Evolutionary conservation across 2,797 vertebrate species (phyloP).

Genomic region (Syncerus caffer): DNA sequence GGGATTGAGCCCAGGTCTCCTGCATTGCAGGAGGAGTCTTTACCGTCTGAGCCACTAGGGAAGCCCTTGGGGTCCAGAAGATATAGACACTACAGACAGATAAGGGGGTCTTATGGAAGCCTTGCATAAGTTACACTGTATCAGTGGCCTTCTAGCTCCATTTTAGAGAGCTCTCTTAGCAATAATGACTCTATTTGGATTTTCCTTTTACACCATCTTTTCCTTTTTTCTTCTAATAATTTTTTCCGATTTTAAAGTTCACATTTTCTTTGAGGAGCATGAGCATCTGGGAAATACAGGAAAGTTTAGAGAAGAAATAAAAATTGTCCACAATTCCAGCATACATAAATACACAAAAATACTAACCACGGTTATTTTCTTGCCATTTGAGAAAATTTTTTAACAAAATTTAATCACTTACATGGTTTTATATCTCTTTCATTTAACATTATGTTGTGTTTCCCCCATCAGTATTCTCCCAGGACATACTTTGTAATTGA

Average conservation of each 20-base stretch:
- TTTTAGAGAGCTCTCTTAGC: background rate
- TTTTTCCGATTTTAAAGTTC: background rate
- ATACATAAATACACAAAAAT: background rate
- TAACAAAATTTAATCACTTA: background rate
- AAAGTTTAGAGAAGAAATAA: background rate
- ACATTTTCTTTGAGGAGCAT: background rate
- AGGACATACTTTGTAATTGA: background rate
- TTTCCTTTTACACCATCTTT: background rate
- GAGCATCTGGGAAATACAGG: background rate
- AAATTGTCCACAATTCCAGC: background rate
- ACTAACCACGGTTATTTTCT: background rate
- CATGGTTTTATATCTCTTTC: background rate
- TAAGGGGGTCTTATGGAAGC: background rate
- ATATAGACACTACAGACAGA: background rate
- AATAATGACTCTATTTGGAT: background rate
- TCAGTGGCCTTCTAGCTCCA: background rate
- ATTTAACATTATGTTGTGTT: background rate
- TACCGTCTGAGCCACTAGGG: fast-evolving
- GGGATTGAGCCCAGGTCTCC: background rate
- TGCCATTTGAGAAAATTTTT: background rate
- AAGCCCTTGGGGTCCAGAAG: background rate
- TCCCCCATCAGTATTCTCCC: background rate
- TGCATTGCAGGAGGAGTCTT: background rate
- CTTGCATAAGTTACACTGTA: background rate
- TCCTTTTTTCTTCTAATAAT: background rate